These are phyloP conservation scores for Pocillopora verrucosa DNA, from an alignment of 64 coral and sea anemone species.

Conservation along the genomic window DNA sequence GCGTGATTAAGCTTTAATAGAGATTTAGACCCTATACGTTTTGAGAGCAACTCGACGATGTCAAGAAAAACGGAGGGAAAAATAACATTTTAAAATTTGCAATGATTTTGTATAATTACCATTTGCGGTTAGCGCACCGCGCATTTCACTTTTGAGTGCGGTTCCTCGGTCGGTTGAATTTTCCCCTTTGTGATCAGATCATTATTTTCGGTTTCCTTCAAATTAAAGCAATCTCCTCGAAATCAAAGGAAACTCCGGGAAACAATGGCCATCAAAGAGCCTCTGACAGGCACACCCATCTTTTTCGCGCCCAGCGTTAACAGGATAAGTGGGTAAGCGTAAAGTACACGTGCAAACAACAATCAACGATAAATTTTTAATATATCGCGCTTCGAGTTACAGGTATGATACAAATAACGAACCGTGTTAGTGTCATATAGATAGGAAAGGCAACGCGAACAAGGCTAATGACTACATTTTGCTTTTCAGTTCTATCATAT, in stretches of 20 bases:
- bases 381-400: background rate
- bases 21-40: too few species aligned
- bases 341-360: background rate
- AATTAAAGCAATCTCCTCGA: background rate
- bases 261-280: background rate
- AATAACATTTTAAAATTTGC: too few species aligned
- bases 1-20: too few species aligned
- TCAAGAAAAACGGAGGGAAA: too few species aligned
- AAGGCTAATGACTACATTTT: background rate
- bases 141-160: too few species aligned
- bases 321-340: background rate
- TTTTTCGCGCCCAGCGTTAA: background rate
- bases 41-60: too few species aligned
- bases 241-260: background rate
- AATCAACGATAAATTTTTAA: conserved; percentile 26
- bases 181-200: background rate
- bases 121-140: too few species aligned
- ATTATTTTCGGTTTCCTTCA: background rate
- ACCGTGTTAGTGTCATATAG: too few species aligned
- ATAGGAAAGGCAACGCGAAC: background rate
- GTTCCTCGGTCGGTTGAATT: too few species aligned
- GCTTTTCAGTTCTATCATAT: too few species aligned
- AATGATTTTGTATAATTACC: too few species aligned
- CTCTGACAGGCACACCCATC: background rate
- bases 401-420: background rate